Conservation (phyloP, 2,888 invertebrate species). For the Ypsolopha sequella region DNA sequence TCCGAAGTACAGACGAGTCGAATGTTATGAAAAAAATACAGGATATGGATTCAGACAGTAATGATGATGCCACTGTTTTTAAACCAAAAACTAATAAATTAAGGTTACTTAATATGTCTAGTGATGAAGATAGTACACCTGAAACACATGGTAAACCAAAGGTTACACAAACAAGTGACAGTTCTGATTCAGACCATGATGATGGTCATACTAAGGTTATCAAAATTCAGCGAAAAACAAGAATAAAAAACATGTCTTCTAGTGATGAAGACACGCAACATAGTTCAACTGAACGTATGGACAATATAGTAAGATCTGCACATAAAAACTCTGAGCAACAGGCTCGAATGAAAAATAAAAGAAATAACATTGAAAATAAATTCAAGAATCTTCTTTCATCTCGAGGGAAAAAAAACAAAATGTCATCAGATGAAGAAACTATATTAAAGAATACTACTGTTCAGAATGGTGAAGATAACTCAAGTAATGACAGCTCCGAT, state of each 20-base stretch:
- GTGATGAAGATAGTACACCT: not conserved
- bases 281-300: no score
- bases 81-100: no score
- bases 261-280: not conserved
- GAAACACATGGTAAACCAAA: not conserved
- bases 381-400: conserved; percentile 35
- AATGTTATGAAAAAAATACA: no score
- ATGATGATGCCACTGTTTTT: no score
- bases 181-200: conserved; percentile 11
- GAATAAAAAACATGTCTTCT: conserved; percentile 7
- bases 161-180: not conserved
- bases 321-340: conserved; percentile 27
- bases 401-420: conserved; percentile 13
- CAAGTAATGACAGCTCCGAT: conserved; percentile 13
- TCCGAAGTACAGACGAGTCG: not conserved
- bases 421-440: conserved; percentile 6
- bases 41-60: no score
- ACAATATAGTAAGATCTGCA: not conserved
- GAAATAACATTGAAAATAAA: conserved; percentile 38
- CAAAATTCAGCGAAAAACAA: conserved; percentile 10
- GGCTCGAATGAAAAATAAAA: conserved; percentile 37
- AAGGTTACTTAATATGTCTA: no score
- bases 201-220: not conserved
- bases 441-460: conserved; percentile 5
- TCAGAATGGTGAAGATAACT: conserved; percentile 8